Evolutionary conservation across 2,888 invertebrate genomes (phyloP), one percentile per base, ranked within the genome.

Genomic region (Cotesia congregata): DNA sequence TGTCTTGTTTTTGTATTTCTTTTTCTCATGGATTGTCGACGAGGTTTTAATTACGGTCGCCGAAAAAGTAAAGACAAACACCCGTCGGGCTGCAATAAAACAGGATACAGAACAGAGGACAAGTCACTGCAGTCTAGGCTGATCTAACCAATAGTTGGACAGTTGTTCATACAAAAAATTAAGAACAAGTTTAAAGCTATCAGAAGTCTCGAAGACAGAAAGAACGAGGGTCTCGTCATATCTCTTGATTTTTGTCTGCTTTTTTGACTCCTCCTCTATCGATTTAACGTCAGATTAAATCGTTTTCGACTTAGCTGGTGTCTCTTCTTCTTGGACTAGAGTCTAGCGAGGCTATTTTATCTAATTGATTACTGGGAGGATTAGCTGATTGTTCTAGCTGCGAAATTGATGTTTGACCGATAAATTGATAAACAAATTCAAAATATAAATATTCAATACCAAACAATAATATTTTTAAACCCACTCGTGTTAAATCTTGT

Each of bases 11-110:
- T n/a, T n/a, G n/a, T n/a, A n/a, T n/a, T n/a, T n/a, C 50, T 67
- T 67, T 67, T 41, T 6, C 20, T 74, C 74, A 74, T 73, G 77
- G 76, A 59, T 78, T 61, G 67, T 61, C 68, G 50, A 76, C 75
- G 70, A n/a, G 70, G 77, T 86, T 87, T 87, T 88, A 88, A 87
- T 87, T 87, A 87, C 86, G 81, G 77, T 75, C 75, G 17, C 77
- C 50, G 50, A 50, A 50, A 50, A 50, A 50, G 50, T 73, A 78
- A 80, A 84, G 83, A 85, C 85, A 87, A 86, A 86, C 85, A 72
- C 39, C 77, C 80, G 81, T 77, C 75, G 82, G 77, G 76, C 62
- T 62, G 61, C 62, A 72, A n/a, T n/a, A n/a, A 40, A 40, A 50
- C 50, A 50, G 50, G 9, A 70, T 38, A 41, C 15, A 40, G n/a